A percentile compares a stretch with the other conserved stretches of the same genome.
These are phyloP conservation scores for Chinchilla lanigera DNA, from an alignment of 2,113 vertebrate species.

Conservation along the genomic window DNA sequence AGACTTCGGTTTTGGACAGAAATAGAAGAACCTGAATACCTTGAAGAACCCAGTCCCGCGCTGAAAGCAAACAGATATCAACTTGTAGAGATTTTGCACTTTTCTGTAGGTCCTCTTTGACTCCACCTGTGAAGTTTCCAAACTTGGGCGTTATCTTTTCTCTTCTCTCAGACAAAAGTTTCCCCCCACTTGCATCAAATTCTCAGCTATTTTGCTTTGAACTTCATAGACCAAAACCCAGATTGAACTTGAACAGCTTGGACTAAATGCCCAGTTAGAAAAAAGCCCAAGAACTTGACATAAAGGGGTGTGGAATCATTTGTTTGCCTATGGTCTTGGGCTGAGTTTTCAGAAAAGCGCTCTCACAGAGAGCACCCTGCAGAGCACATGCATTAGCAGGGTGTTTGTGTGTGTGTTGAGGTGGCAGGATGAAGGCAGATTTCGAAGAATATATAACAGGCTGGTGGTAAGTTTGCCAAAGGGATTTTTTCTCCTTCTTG, in stretches of 20 bases:
- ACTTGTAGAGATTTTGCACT: background rate
- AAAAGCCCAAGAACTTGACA: background rate
- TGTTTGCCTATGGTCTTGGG: background rate
- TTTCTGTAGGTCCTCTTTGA: background rate
- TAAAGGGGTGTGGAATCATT: background rate
- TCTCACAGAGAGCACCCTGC: background rate
- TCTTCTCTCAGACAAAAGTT: background rate
- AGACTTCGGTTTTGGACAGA: background rate
- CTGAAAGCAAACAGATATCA: background rate
- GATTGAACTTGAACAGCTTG: background rate
- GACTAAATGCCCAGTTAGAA: background rate
- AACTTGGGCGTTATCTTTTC: background rate
- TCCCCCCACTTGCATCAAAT: background rate
- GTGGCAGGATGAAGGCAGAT: slow-evolving; percentile 79
- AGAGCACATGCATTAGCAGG: background rate
- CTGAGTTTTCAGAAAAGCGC: background rate
- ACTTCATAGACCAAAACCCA: background rate
- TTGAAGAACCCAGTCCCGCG: background rate
- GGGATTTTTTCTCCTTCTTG: slow-evolving; percentile 82
- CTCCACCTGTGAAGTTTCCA: background rate
- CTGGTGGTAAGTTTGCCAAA: slow-evolving; percentile 79
- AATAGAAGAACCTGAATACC: background rate
- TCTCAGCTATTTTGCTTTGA: background rate
- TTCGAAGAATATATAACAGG: slow-evolving; percentile 84
- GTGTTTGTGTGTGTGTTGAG: background rate